phyloP scores from a whole-genome alignment of 1,140 invertebrate species.

The Bombus sylvicola region DNA sequence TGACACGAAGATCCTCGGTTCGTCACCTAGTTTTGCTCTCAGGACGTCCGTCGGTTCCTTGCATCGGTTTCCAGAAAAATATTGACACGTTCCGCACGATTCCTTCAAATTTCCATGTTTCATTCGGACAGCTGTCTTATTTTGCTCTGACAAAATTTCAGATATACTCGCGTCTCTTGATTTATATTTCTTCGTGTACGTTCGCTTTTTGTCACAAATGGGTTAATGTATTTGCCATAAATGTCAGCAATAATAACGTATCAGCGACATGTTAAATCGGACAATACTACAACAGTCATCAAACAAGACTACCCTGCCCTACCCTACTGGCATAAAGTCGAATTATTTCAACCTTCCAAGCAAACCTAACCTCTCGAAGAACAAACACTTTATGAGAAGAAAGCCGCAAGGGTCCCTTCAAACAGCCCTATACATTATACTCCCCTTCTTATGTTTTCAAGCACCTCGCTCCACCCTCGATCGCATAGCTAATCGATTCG shows the following conservation, averaged over 20 bases:
- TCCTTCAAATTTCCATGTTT: background rate
- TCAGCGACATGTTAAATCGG: background rate
- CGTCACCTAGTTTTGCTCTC: background rate
- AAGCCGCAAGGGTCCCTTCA: slow-evolving; percentile 14
- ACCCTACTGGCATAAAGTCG: background rate
- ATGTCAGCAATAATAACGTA: background rate
- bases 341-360: slow-evolving; percentile 6
- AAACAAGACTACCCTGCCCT: background rate
- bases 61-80: background rate
- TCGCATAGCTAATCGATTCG: slow-evolving; percentile 34
- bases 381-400: slow-evolving; percentile 8
- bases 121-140: background rate
- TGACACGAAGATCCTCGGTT: background rate
- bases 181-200: background rate
- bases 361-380: slow-evolving; percentile 4
- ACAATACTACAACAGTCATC: background rate
- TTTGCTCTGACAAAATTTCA: background rate
- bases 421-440: slow-evolving; percentile 8
- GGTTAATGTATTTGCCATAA: background rate
- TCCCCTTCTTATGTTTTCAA: slow-evolving; percentile 19
- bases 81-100: background rate
- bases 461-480: slow-evolving; percentile 23
- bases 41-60: background rate
- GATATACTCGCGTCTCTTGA: background rate
- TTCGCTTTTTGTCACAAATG: background rate